These are phyloP conservation scores for Pipa parva DNA, from an alignment of 2,113 vertebrate genomes.

Conservation along the genomic window DNA sequence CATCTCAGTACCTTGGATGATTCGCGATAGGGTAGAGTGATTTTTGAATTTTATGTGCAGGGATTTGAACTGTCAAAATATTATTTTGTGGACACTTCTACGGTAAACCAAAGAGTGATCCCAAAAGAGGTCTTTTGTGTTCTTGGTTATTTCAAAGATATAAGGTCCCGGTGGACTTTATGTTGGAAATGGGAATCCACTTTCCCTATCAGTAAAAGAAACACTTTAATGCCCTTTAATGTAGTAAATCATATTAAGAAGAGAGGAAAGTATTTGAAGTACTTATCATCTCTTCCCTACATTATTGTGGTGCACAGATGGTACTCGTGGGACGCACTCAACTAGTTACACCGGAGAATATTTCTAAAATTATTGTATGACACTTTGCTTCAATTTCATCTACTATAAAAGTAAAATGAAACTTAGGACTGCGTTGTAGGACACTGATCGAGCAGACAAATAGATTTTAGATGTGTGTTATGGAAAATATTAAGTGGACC, in stretches of 20 bases:
- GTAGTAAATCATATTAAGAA: constrained; percentile 32
- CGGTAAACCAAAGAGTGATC: constrained; percentile 18
- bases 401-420: constrained; percentile 13
- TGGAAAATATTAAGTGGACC: too few relatives aligned
- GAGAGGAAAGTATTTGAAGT: constrained; percentile 22
- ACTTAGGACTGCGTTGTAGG: too few relatives aligned
- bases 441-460: too few relatives aligned
- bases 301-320: constrained; percentile 23
- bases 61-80: constrained; percentile 39
- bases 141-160: constrained; percentile 17
- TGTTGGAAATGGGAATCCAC: constrained; percentile 15
- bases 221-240: constrained; percentile 27
- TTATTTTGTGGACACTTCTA: constrained; percentile 26
- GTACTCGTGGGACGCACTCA: constrained; percentile 30
- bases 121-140: constrained; percentile 18
- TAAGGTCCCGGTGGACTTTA: constrained; percentile 19
- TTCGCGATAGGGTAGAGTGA: background rate
- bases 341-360: constrained; percentile 31
- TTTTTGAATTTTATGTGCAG: constrained; percentile 18
- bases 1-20: background rate
- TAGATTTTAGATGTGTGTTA: too few relatives aligned
- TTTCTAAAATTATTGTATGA: constrained; percentile 19
- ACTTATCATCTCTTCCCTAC: constrained; percentile 25
- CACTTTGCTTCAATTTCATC: constrained; percentile 19
- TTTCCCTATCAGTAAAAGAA: constrained; percentile 14